Evolutionary conservation across 2,113 vertebrate genomes (phyloP).

Genomic region (Bucco capensis): DNA sequence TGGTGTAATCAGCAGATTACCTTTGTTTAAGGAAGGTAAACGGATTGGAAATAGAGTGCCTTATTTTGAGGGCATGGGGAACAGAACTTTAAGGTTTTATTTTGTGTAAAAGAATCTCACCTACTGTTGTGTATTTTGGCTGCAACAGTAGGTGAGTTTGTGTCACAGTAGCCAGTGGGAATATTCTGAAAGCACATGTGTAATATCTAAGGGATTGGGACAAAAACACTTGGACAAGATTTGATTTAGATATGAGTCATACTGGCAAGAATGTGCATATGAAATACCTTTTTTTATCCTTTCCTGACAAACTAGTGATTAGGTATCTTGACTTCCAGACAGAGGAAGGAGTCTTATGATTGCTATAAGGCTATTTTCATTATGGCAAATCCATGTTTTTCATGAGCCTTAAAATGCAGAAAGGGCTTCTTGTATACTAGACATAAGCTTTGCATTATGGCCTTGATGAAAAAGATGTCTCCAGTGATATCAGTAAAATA

Average conservation of each 20-base stretch:
- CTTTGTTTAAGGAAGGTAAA: not conserved
- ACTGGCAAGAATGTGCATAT: not conserved
- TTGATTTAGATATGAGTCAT: not conserved
- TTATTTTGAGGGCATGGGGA: not conserved
- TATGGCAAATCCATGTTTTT: not conserved
- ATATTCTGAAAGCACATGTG: not conserved
- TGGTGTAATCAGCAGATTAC: not conserved
- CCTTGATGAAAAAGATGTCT: not conserved
- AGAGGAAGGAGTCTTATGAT: not conserved
- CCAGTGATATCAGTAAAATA: not conserved
- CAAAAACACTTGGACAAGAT: not conserved
- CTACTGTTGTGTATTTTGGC: not conserved
- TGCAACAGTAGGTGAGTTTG: not conserved
- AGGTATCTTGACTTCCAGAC: not conserved
- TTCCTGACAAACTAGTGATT: not conserved
- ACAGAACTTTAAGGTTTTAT: not conserved
- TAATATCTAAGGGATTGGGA: not conserved
- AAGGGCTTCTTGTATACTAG: not conserved
- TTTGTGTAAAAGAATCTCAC: not conserved
- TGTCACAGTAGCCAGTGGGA: not conserved
- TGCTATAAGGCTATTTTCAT: not conserved
- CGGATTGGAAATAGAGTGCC: rapidly evolving
- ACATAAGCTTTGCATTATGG: not conserved
- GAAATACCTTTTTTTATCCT: not conserved
- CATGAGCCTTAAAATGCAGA: not conserved